Base-by-base conservation (phyloP, 2,888 invertebrate species). In the Acrobasis consociella region DNA sequence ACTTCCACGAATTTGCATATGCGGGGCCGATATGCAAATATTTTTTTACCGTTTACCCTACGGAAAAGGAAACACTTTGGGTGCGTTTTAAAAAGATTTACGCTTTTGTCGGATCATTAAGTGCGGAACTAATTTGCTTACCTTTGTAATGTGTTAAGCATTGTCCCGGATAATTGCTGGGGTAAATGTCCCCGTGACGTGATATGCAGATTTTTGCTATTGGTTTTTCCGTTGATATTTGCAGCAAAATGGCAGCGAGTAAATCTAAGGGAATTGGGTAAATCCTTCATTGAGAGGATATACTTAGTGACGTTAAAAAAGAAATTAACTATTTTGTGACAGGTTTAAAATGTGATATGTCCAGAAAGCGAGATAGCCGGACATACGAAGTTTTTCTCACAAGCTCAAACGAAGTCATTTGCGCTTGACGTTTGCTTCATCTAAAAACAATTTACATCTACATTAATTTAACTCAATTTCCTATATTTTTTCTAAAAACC, bases 51-150 rank as follows among this genome's bases (percentile, higher is more conserved):
- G 83, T 86, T 72, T 84, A 82, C 84, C 81, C 81, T 73, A 78
- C 76, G 87, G 87, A 86, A 89, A 78, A 87, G 90, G 89, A 87
- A 90, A 86, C 87, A 89, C 85, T 86, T 80, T 75, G 83, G 83
- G 86, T 72, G 83, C 87, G 85, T 91, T 91, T 88, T 88, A 90
- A 92, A 91, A 91, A 91, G 92, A 92, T 92, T 92, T 92, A 91
- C 90, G 86, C 90, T 90, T 88, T 91, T 91, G 91, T 89, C 90
- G 91, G 91, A 88, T 90, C 91, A 92, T 91, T 92, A 92, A 90
- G 86, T 91, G 83, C 83, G 89, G 89, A 91, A 91, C 91, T 92
- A 92, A 92, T 92, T 92, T 91, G 91, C 90, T 90, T 91, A 91
- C 91, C 91, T 92, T 91, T 91, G 89, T 89, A 91, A 92, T 89